Evolutionary conservation across 2,113 vertebrate genomes (phyloP).

Genomic region (Scomber japonicus): DNA sequence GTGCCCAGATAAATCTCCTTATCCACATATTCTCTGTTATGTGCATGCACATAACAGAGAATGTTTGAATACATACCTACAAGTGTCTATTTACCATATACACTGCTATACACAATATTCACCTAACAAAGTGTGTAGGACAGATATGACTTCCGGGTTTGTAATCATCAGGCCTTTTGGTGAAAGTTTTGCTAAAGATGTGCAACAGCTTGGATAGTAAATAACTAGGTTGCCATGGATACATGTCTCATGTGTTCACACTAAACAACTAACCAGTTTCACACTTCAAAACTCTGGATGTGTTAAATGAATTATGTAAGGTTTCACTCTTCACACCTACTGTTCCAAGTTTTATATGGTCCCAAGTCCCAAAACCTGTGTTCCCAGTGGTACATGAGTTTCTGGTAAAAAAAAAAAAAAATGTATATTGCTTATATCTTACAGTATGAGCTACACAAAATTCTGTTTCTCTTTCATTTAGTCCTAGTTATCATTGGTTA

Average conservation of each 20-base stretch:
- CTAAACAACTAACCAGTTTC: background rate
- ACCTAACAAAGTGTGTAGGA: background rate
- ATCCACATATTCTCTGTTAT: constrained; percentile 34
- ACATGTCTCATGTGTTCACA: background rate
- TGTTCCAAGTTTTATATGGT: too few species aligned
- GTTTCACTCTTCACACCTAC: too few species aligned
- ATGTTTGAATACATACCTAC: constrained; percentile 30
- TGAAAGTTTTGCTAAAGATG: background rate
- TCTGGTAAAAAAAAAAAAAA: too few species aligned
- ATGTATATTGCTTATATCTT: background rate
- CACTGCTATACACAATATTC: background rate
- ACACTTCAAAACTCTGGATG: too few species aligned
- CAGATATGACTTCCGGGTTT: background rate
- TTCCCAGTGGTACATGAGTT: too few species aligned
- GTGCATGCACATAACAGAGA: constrained; percentile 29
- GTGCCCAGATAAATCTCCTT: constrained; percentile 31
- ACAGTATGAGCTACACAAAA: background rate
- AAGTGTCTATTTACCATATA: background rate
- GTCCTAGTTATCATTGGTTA: background rate
- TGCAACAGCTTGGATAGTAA: background rate
- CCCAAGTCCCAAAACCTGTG: too few species aligned
- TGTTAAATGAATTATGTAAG: too few species aligned
- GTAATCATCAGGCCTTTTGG: background rate
- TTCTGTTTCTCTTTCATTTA: background rate
- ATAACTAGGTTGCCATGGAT: background rate